Percentiles rank a stretch among this genome's conserved stretches.
Evolutionary conservation across 2,888 invertebrate species (phyloP).

Genomic region (Ligdia adustata): DNA sequence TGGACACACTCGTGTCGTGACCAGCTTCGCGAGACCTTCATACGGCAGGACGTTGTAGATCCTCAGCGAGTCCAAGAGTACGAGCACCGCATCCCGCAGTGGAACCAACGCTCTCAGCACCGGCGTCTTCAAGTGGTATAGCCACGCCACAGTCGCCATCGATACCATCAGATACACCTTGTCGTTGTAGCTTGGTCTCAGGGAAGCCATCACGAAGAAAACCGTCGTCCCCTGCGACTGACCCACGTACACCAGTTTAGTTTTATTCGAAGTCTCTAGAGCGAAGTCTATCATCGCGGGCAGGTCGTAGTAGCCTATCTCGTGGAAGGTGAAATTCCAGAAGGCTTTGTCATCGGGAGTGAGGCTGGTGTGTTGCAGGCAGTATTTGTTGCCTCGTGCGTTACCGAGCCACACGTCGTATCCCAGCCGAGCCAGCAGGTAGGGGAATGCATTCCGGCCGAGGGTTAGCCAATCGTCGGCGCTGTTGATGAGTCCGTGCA

Average conservation of each 20-base stretch:
- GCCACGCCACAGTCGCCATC: conserved; percentile 85
- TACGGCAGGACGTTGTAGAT: conserved; percentile 18
- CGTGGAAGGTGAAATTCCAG: conserved; percentile 89
- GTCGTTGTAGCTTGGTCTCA: conserved; percentile 83
- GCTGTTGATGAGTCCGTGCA: conserved; percentile 89
- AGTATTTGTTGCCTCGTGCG: conserved; percentile 87
- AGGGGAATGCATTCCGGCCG: conserved; percentile 81
- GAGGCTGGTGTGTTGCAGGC: conserved; percentile 66
- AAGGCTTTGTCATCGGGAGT: conserved; percentile 56
- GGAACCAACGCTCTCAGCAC: conserved; percentile 1
- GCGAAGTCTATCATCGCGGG: conserved; percentile 89
- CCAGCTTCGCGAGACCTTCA: neutral
- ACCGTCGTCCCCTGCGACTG: conserved; percentile 89
- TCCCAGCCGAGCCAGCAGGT: conserved; percentile 82
- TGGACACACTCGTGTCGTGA: conserved; percentile 8
- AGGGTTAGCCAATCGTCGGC: conserved; percentile 88
- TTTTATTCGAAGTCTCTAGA: conserved; percentile 72
- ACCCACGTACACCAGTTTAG: conserved; percentile 87
- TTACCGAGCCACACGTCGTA: conserved; percentile 91
- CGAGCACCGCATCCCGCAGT: neutral
- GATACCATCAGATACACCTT: conserved; percentile 84
- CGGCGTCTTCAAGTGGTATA: conserved; percentile 64
- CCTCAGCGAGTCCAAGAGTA: conserved; percentile 1
- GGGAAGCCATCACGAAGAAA: conserved; percentile 85
- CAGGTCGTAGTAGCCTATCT: conserved; percentile 88